Conservation (phyloP, 1,140 invertebrate genomes). For the Drosophila baimaii region DNA sequence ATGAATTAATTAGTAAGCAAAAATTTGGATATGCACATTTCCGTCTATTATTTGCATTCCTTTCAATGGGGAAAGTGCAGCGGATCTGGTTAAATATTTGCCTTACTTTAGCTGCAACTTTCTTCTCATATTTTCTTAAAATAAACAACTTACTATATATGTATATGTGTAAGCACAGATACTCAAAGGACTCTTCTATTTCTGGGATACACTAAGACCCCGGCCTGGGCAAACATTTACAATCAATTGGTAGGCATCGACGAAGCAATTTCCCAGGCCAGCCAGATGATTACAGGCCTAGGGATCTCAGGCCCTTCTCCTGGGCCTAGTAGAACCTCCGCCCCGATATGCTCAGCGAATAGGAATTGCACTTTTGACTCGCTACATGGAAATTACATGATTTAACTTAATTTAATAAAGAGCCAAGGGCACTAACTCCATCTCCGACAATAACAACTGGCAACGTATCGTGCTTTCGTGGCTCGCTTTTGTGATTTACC, state of each 20-base stretch:
- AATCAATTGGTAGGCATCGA: slow-evolving; percentile 67
- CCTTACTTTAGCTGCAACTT: no score
- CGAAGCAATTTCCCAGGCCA: slow-evolving; percentile 62
- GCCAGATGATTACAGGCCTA: slow-evolving; percentile 52
- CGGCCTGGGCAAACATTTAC: slow-evolving; percentile 66
- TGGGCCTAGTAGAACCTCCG: slow-evolving; percentile 19
- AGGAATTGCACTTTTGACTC: slow-evolving; percentile 77
- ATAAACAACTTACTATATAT: slow-evolving; percentile 15
- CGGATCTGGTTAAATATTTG: slow-evolving; percentile 2
- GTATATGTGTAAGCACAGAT: no score
- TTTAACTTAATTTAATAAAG: slow-evolving; percentile 83
- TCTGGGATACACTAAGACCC: slow-evolving; percentile 6
- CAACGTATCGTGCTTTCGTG: slow-evolving; percentile 59
- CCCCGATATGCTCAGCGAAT: slow-evolving; percentile 44
- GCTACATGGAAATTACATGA: slow-evolving; percentile 81
- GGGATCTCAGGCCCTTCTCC: slow-evolving; percentile 17
- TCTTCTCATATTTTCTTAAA: background rate
- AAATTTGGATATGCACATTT: slow-evolving; percentile 11
- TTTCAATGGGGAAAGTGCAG: background rate
- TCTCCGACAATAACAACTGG: slow-evolving; percentile 13
- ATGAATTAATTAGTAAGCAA: slow-evolving; percentile 65
- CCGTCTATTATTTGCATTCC: slow-evolving; percentile 17
- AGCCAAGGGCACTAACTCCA: slow-evolving; percentile 69
- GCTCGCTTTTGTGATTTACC: slow-evolving; percentile 78
- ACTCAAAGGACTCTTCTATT: background rate